These are phyloP conservation scores for Andrena fulva DNA, from an alignment of 2,888 invertebrate genomes.

Conservation along the genomic window DNA sequence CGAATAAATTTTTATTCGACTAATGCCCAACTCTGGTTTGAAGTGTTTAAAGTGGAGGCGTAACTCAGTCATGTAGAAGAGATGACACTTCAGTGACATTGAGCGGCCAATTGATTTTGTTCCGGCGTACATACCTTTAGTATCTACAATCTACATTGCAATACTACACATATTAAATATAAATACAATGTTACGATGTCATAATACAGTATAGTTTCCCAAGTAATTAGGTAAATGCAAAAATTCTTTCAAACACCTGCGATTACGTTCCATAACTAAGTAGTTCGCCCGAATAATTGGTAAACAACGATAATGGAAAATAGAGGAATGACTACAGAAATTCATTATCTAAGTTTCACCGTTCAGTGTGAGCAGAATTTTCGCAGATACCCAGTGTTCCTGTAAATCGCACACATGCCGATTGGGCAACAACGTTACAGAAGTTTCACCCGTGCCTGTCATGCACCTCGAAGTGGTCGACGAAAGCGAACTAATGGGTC, in stretches of 20 bases:
- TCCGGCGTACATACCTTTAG: neutral
- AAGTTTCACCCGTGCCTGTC: conserved; percentile 7
- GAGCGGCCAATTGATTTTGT: neutral
- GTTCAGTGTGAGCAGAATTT: neutral
- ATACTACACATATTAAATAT: conserved; percentile 13
- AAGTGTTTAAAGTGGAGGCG: too few relatives aligned
- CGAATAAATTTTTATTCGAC: too few relatives aligned
- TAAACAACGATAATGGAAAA: neutral
- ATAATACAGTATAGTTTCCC: neutral
- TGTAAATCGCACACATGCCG: conserved; percentile 3
- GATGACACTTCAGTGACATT: neutral
- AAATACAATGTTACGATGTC: neutral
- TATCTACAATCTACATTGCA: conserved; percentile 12
- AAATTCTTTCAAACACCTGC: conserved; percentile 4
- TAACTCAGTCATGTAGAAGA: too few relatives aligned
- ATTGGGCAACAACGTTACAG: conserved; percentile 33
- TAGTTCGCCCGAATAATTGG: neutral
- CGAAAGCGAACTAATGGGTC: conserved; percentile 40
- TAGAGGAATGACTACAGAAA: neutral
- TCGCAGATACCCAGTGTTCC: neutral
- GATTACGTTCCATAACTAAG: too few relatives aligned
- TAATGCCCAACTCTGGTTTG: too few relatives aligned
- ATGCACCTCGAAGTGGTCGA: neutral
- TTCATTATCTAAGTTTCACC: neutral
- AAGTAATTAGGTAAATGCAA: neutral